Conservation (phyloP, 2,888 invertebrate species). For the Drosophila ezoana region DNA sequence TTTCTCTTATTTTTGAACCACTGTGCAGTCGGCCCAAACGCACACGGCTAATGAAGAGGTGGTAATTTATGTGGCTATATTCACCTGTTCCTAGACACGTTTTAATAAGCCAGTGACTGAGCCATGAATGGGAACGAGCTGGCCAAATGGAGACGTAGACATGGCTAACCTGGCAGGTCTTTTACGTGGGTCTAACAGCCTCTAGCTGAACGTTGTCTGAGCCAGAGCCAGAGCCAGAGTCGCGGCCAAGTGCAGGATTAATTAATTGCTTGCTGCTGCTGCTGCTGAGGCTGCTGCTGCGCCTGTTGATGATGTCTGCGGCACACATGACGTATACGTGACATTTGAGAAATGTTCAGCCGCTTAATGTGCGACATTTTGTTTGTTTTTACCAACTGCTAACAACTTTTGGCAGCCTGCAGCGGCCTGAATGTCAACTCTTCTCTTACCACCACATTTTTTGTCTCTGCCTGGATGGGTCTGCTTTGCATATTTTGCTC, state of each 20-base stretch:
- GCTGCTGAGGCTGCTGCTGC: constrained; percentile 5
- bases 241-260: constrained; percentile 73
- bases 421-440: constrained; percentile 46
- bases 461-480: not conserved
- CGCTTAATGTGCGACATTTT: constrained; percentile 79
- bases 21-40: constrained; percentile 42
- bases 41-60: constrained; percentile 76
- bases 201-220: constrained; percentile 49
- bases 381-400: constrained; percentile 66
- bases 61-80: constrained; percentile 80
- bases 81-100: constrained; percentile 73
- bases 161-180: constrained; percentile 35
- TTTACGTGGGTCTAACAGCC: constrained; percentile 41
- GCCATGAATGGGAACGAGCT: constrained; percentile 62
- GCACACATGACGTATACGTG: constrained; percentile 78
- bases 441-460: constrained; percentile 4
- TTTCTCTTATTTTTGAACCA: constrained; percentile 23
- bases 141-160: constrained; percentile 60
- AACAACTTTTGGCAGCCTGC: constrained; percentile 54
- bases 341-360: constrained; percentile 74
- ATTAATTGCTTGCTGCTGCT: constrained; percentile 62
- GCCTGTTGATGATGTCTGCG: constrained; percentile 41
- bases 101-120: constrained; percentile 70
- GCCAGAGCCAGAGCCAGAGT: not conserved
- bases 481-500: constrained; percentile 66